Evolutionary conservation across 1,140 invertebrate genomes (phyloP).

Genomic region (Amyelois transitella): DNA sequence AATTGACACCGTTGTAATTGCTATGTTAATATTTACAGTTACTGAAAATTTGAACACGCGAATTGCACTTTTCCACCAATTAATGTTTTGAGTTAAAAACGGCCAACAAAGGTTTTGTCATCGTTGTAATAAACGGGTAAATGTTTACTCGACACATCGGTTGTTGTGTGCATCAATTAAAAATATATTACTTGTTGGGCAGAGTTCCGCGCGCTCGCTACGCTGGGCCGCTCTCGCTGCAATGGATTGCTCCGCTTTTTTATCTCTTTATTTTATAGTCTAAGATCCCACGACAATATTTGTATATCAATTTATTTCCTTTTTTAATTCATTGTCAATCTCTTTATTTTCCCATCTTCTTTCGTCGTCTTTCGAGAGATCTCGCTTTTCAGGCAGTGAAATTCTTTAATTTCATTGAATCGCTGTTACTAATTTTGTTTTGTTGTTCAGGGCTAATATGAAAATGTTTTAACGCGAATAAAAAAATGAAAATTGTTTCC

Average conservation of each 20-base stretch:
- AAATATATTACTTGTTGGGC: constrained; percentile 59
- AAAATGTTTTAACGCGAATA: too few relatives aligned
- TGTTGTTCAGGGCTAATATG: too few relatives aligned
- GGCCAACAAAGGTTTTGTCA: constrained; percentile 49
- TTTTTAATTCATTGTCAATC: not conserved
- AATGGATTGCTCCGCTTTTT: not conserved
- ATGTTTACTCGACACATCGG: constrained; percentile 66
- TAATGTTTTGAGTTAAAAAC: constrained; percentile 56
- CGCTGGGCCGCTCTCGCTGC: constrained; percentile 6
- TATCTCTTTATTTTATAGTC: not conserved
- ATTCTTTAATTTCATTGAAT: too few relatives aligned
- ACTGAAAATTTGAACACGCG: constrained; percentile 47
- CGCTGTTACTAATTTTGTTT: too few relatives aligned
- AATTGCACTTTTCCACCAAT: constrained; percentile 65
- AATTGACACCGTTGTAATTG: constrained; percentile 41
- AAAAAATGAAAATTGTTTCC: too few relatives aligned
- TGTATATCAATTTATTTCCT: not conserved
- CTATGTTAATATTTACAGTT: constrained; percentile 49
- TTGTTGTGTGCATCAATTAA: constrained; percentile 64
- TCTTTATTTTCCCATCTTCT: too few relatives aligned
- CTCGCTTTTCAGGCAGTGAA: too few relatives aligned
- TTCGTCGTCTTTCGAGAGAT: too few relatives aligned
- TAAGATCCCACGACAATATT: not conserved
- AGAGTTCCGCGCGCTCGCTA: constrained; percentile 32
- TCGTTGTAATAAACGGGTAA: constrained; percentile 52